Conservation (phyloP, 1,140 invertebrate species). For the Gonatopus flavifemur region DNA sequence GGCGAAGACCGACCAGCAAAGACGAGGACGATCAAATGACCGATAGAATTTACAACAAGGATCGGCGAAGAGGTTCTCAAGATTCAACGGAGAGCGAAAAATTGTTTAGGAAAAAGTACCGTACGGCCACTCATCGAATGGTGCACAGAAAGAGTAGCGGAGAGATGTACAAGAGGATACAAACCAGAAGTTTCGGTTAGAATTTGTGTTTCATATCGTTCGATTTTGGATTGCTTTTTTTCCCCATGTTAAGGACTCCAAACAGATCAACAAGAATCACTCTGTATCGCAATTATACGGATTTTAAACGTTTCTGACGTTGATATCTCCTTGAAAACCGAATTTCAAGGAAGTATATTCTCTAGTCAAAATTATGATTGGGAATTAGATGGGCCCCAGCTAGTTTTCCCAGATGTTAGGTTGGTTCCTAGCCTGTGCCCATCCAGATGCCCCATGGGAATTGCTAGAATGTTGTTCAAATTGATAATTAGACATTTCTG, state of each 20-base stretch:
- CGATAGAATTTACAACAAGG: constrained; percentile 45
- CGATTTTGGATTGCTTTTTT: neutral
- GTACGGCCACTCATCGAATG: constrained; percentile 83
- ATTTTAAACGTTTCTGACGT: too few species aligned
- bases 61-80: constrained; percentile 62
- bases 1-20: constrained; percentile 63
- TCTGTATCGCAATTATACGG: neutral
- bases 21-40: constrained; percentile 48
- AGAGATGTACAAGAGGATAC: constrained; percentile 85
- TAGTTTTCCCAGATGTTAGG: too few species aligned
- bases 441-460: too few species aligned
- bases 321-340: too few species aligned
- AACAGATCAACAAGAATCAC: neutral
- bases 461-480: too few species aligned
- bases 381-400: too few species aligned
- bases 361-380: too few species aligned
- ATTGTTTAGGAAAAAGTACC: constrained; percentile 82
- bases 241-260: neutral
- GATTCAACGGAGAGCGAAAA: constrained; percentile 85
- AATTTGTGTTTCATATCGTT: constrained; percentile 3
- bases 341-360: too few species aligned
- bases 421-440: too few species aligned
- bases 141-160: constrained; percentile 89
- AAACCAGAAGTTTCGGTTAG: constrained; percentile 83
- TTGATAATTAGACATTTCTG: too few species aligned